A percentile compares a stretch with the other conserved stretches of the same genome.
Conservation (phyloP, 2,888 invertebrate species). For the Cenopis cana region DNA sequence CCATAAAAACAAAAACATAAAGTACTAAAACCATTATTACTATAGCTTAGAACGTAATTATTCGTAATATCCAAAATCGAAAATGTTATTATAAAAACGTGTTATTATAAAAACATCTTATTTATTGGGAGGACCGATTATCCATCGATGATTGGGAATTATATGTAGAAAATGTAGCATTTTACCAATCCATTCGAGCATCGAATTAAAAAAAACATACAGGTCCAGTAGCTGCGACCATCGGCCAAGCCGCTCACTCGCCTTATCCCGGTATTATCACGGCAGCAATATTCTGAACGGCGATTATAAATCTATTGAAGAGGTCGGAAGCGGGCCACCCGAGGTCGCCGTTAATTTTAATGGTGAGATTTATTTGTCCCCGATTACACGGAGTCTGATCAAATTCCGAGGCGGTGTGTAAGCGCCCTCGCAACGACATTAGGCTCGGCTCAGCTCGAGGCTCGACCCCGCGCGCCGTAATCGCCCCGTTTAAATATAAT, state of each 20-base stretch:
- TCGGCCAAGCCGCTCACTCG: not conserved
- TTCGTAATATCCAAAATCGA: too few species aligned
- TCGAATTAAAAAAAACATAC: not conserved
- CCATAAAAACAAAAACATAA: too few species aligned
- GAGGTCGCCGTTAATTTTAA: constrained; percentile 76
- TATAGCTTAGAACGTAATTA: too few species aligned
- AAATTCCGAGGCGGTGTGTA: constrained; percentile 67
- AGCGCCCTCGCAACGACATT: constrained; percentile 64
- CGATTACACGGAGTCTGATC: constrained; percentile 75
- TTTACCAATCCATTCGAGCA: not conserved
- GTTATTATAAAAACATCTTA: too few species aligned
- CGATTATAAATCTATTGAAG: constrained; percentile 77
- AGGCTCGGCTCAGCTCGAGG: constrained; percentile 54
- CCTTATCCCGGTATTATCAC: constrained; percentile 58
- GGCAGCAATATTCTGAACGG: constrained; percentile 67
- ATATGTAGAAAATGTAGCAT: too few species aligned
- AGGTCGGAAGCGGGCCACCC: constrained; percentile 66
- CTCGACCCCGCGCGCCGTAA: constrained; percentile 60
- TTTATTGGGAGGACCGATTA: too few species aligned
- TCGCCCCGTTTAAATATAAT: constrained; percentile 78
- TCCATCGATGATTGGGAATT: too few species aligned
- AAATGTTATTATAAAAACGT: too few species aligned
- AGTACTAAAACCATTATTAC: too few species aligned
- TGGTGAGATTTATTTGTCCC: constrained; percentile 78
- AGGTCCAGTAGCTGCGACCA: not conserved